A percentile compares a stretch with the other conserved stretches of the same genome.
phyloP scores from a whole-genome alignment of 37 sponge, comb jelly and placozoan genomes.

The Cliona cf. orientalis region DNA sequence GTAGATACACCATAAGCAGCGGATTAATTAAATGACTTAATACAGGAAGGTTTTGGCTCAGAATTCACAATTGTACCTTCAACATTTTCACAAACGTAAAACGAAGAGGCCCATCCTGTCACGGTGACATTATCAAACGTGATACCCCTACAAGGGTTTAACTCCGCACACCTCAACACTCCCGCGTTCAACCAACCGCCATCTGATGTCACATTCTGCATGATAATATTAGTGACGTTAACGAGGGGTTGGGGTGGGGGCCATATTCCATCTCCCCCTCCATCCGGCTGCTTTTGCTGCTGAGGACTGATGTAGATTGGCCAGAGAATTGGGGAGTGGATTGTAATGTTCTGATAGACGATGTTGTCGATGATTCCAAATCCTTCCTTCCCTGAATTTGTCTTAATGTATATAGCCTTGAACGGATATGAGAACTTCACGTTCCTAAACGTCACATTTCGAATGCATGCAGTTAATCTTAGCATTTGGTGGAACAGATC shows the following conservation, averaged over 20 bases:
- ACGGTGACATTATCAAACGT: constrained; percentile 29
- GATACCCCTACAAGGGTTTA: constrained; percentile 20
- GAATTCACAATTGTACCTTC: constrained; percentile 13
- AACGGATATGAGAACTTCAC: constrained; percentile 23
- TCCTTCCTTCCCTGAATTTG: constrained; percentile 38
- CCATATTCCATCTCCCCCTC: constrained; percentile 25
- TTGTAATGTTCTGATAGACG: constrained; percentile 21
- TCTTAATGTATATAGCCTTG: constrained; percentile 50
- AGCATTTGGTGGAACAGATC: constrained; percentile 44
- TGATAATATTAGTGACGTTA: constrained; percentile 14
- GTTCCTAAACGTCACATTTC: constrained; percentile 24
- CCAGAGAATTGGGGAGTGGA: constrained; percentile 14
- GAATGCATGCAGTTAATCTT: constrained; percentile 29
- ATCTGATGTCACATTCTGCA: constrained; percentile 25
- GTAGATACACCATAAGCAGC: too few species aligned
- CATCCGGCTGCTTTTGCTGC: constrained; percentile 45
- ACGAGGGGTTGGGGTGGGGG: constrained; percentile 38
- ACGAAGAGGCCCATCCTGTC: constrained; percentile 8
- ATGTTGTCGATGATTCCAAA: constrained; percentile 37
- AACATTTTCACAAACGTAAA: constrained; percentile 42
- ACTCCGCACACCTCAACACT: constrained; percentile 25
- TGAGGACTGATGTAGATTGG: constrained; percentile 49
- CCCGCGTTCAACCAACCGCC: constrained; percentile 28
- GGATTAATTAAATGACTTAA: too few species aligned
- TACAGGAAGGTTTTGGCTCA: constrained; percentile 13